Percentiles rank a stretch among this genome's conserved stretches.
These are phyloP conservation scores for Gonatopus flavifemur DNA, from an alignment of 1,140 invertebrate genomes.

Conservation along the genomic window DNA sequence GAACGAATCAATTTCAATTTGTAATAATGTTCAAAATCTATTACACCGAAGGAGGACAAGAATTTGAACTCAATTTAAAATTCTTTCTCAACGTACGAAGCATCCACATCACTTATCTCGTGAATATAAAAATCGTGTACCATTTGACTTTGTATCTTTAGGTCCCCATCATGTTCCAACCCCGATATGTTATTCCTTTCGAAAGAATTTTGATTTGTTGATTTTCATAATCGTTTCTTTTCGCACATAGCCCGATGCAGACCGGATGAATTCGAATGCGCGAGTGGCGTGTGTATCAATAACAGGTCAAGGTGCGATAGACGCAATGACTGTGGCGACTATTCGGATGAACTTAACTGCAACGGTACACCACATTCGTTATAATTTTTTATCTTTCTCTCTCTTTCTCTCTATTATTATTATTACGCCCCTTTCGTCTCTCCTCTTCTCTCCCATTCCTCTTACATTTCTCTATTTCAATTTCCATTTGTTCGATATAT, in stretches of 20 bases:
- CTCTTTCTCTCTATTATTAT: slow-evolving; percentile 5
- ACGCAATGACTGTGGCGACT: slow-evolving; percentile 62
- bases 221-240: slow-evolving; percentile 37
- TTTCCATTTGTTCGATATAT: background rate
- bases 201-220: slow-evolving; percentile 21
- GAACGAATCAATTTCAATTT: too few species aligned
- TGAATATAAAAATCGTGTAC: too few species aligned
- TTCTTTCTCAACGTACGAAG: too few species aligned
- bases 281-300: slow-evolving; percentile 69
- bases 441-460: background rate
- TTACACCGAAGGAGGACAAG: too few species aligned
- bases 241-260: slow-evolving; percentile 61
- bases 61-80: too few species aligned
- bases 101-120: too few species aligned
- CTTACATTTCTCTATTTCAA: slow-evolving; percentile 3
- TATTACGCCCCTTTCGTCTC: background rate
- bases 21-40: too few species aligned
- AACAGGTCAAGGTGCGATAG: slow-evolving; percentile 65
- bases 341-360: slow-evolving; percentile 75
- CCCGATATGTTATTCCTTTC: background rate
- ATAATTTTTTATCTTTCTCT: slow-evolving; percentile 1
- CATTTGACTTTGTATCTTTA: too few species aligned
- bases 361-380: slow-evolving; percentile 56
- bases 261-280: slow-evolving; percentile 64
- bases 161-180: too few species aligned